Evolutionary conservation across 2,888 invertebrate species (phyloP), one percentile per base, ranked within the genome.

Genomic region (Drosophila cognata): DNA sequence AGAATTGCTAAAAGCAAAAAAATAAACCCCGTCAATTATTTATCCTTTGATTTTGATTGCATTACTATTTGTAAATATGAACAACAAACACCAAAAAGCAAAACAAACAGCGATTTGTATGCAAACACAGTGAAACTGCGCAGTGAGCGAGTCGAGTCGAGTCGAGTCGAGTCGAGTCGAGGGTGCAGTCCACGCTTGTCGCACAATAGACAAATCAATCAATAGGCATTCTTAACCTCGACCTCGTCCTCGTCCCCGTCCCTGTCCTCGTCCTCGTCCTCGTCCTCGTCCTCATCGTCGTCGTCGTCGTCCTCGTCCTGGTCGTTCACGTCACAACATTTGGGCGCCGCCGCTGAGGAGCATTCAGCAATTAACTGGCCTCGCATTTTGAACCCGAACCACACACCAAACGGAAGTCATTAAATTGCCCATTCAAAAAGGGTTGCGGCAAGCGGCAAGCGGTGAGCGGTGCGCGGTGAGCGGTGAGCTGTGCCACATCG

Each of bases 361-460:
- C 71, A 29, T 31, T 48, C 57, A 69, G 71, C 85, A 84, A 88
- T 84, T 82, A 85, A 71, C 79, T 66, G 55, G 53, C 50, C 58
- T 57, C 72, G 67, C 62, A 46, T 46, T 56, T 52, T 48, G 62
- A 70, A 71, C 77, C 77, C 65, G 62, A 74, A 81, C 77, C 51
- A 52, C 55, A 52, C 43, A 60, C 69, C 57, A 71, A 83, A 72
- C 86, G 86, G 86, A 87, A 86, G 86, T 87, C 89, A 81, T 87
- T 90, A 84, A 82, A 77, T 70, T 81, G 71, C 58, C 63, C 56
- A 64, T 61, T 66, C 50, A 48, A 53, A 82, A 87, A 89, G 89
- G 89, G 88, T 84, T 79, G 87, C 68, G 66, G 68, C 33, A 33
- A 31, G 31, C 31, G 29, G 29, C 7, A 7, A 31, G 31, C 31